Evolutionary conservation across 2,888 invertebrate species (phyloP).

Genomic region (Hirtodrosophila confusa): DNA sequence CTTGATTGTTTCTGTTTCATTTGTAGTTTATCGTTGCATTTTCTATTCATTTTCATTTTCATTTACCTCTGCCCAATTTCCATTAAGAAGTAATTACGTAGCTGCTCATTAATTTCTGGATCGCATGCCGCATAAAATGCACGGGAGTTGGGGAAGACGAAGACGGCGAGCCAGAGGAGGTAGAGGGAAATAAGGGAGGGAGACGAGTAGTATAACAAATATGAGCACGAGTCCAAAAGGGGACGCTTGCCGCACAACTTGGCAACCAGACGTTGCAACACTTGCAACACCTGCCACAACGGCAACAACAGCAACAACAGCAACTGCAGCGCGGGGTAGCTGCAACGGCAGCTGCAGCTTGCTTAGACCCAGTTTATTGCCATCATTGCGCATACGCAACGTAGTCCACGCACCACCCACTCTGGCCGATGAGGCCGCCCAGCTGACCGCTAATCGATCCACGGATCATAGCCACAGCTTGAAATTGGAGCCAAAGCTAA

Average conservation of each 20-base stretch:
- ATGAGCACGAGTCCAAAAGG: constrained; percentile 47
- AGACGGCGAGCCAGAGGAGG: background rate
- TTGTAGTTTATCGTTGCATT: too few species aligned
- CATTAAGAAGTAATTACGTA: constrained; percentile 79
- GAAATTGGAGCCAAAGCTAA: background rate
- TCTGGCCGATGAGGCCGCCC: constrained; percentile 8
- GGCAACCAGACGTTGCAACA: constrained; percentile 55
- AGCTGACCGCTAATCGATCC: constrained; percentile 55
- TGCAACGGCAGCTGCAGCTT: constrained; percentile 31
- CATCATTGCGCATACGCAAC: constrained; percentile 41
- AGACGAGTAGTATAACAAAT: constrained; percentile 27
- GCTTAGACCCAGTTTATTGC: background rate
- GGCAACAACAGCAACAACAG: constrained; percentile 13
- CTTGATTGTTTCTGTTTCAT: too few species aligned
- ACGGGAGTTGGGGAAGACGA: constrained; percentile 24
- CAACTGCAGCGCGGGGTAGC: constrained; percentile 30
- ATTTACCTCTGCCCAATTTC: constrained; percentile 73
- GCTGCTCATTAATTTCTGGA: constrained; percentile 77
- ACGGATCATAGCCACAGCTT: constrained; percentile 20
- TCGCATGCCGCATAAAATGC: constrained; percentile 78
- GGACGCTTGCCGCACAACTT: constrained; percentile 9
- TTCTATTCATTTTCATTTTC: constrained; percentile 29
- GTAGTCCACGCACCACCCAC: constrained; percentile 1
- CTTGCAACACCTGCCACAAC: constrained; percentile 58
- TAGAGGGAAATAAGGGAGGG: too few species aligned